Conservation (phyloP, 2,888 invertebrate species). For the Bimastos eiseni region DNA sequence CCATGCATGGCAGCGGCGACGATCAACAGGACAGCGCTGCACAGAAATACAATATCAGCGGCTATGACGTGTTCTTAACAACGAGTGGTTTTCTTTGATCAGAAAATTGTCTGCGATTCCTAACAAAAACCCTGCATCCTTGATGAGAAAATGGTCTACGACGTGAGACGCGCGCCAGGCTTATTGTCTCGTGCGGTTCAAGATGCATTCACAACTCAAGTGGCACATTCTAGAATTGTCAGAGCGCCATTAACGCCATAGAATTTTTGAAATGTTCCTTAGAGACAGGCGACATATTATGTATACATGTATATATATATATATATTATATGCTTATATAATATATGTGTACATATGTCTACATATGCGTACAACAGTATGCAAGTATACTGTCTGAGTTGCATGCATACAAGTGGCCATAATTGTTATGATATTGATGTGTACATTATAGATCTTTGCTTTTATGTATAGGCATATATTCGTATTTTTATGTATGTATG, state of each 20-base stretch:
- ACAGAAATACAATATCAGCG: neutral
- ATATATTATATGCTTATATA: too few species aligned
- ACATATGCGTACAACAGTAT: neutral
- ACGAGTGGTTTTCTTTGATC: neutral
- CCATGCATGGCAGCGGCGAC: too few species aligned
- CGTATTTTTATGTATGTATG: too few species aligned
- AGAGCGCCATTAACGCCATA: neutral
- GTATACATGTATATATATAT: constrained; percentile 27
- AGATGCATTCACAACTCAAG: neutral
- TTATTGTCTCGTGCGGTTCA: neutral
- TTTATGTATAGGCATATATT: too few species aligned
- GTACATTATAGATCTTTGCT: neutral
- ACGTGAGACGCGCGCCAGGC: neutral
- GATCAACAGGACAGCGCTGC: neutral
- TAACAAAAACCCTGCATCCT: too few species aligned
- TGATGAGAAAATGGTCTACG: neutral
- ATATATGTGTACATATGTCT: constrained; percentile 6
- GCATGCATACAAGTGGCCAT: neutral
- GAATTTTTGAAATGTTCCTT: neutral
- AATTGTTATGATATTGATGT: too few species aligned
- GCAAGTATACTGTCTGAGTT: neutral
- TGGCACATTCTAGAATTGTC: neutral
- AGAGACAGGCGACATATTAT: neutral
- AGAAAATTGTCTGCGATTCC: neutral
- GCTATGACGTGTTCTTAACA: neutral